A percentile compares a stretch with the other conserved stretches of the same genome.
Evolutionary conservation across 2,797 vertebrate species (phyloP).

Genomic region (Crocidura indochinensis): DNA sequence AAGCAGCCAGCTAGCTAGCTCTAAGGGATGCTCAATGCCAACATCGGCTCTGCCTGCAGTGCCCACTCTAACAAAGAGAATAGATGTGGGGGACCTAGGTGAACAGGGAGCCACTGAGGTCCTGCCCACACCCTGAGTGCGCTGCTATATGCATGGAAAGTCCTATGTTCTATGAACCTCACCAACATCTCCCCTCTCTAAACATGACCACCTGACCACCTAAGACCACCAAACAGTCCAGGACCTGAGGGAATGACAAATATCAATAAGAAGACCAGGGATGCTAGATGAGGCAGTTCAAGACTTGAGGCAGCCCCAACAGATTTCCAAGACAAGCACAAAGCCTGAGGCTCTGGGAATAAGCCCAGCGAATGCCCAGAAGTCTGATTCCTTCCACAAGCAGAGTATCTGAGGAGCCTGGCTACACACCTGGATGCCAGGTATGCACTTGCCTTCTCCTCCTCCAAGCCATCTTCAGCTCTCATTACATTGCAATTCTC

Average conservation of each 20-base stretch:
- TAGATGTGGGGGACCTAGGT: not conserved
- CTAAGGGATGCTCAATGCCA: not conserved
- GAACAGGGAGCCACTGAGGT: not conserved
- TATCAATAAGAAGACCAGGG: not conserved
- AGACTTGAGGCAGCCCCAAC: not conserved
- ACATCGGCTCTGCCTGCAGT: not conserved
- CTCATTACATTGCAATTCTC: conserved; percentile 1
- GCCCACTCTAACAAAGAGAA: not conserved
- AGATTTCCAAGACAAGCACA: conserved; percentile 3
- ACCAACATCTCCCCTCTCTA: not conserved
- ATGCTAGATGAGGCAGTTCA: not conserved
- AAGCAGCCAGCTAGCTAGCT: not conserved
- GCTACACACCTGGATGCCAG: not conserved
- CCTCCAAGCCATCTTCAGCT: not conserved
- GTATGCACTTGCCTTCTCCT: not conserved
- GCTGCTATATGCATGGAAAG: not conserved
- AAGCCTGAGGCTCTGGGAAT: not conserved
- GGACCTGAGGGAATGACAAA: not conserved
- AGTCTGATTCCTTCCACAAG: not conserved
- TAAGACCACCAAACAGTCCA: not conserved
- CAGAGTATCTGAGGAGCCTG: not conserved
- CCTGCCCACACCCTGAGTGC: not conserved
- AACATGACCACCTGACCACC: not conserved
- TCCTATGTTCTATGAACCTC: not conserved
- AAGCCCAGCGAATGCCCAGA: not conserved